phyloP scores from a whole-genome alignment of 2,888 invertebrate species.

The Conomelus anceps region DNA sequence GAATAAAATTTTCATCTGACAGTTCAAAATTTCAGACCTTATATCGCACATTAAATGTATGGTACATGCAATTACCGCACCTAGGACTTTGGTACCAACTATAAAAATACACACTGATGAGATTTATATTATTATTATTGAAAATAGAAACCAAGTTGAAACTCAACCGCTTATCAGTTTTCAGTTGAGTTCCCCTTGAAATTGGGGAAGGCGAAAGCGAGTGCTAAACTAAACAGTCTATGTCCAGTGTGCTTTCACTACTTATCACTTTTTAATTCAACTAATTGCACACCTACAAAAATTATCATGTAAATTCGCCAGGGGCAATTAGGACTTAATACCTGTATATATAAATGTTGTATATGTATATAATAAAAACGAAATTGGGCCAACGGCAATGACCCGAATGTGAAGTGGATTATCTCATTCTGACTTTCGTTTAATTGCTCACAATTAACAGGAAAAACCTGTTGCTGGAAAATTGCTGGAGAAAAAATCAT shows the following conservation, averaged over 20 bases:
- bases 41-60: too few relatives aligned
- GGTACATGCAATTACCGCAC: too few relatives aligned
- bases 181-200: neutral
- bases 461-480: neutral
- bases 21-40: too few relatives aligned
- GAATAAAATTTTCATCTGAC: too few relatives aligned
- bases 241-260: neutral
- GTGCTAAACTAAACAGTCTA: neutral
- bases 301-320: neutral
- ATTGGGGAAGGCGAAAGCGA: neutral
- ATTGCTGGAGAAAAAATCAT: neutral
- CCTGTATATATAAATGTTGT: neutral
- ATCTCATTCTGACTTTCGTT: conserved; percentile 7
- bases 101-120: too few relatives aligned
- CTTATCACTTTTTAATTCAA: neutral
- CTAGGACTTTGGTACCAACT: neutral
- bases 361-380: neutral
- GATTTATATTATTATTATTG: too few relatives aligned
- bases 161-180: neutral
- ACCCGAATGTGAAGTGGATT: conserved; percentile 1
- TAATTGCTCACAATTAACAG: conserved; percentile 5
- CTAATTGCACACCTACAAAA: neutral
- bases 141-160: too few relatives aligned
- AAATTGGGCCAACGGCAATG: neutral
- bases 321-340: neutral